Evolutionary conservation across 1,140 invertebrate genomes (phyloP).

Genomic region (Chelonus insularis): DNA sequence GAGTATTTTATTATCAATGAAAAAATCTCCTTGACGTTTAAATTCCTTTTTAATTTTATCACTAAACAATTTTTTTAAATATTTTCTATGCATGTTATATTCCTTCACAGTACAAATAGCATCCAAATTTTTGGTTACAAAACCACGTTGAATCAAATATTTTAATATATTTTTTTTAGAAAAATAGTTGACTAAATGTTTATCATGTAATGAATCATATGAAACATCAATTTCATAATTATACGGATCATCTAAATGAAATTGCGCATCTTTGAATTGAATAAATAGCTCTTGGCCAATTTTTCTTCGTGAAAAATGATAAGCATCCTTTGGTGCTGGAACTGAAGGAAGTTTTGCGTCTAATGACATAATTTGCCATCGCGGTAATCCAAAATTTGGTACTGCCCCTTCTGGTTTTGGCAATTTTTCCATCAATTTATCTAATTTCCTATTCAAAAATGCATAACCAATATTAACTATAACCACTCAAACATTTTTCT

Average conservation of each 20-base stretch:
- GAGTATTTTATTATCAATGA: slow-evolving; percentile 34
- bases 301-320: slow-evolving; percentile 47
- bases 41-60: slow-evolving; percentile 36
- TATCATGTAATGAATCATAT: slow-evolving; percentile 54
- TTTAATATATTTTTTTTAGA: slow-evolving; percentile 32
- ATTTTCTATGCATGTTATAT: slow-evolving; percentile 52
- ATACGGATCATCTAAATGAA: slow-evolving; percentile 48
- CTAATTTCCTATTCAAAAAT: slow-evolving; percentile 33
- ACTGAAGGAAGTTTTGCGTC: slow-evolving; percentile 51
- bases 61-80: slow-evolving; percentile 44
- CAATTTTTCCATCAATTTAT: slow-evolving; percentile 38
- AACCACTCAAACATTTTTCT: slow-evolving; percentile 3
- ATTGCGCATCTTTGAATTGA: slow-evolving; percentile 28
- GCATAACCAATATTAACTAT: too few relatives aligned
- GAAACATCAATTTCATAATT: slow-evolving; percentile 38
- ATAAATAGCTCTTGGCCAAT: slow-evolving; percentile 43
- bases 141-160: slow-evolving; percentile 43
- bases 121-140: slow-evolving; percentile 45
- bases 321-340: slow-evolving; percentile 38
- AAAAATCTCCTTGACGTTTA: slow-evolving; percentile 1
- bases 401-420: slow-evolving; percentile 43
- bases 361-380: slow-evolving; percentile 49
- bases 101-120: slow-evolving; percentile 49
- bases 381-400: slow-evolving; percentile 47
- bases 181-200: slow-evolving; percentile 47